phyloP scores from a whole-genome alignment of 2,797 vertebrate genomes.

The Champsocephalus gunnari region DNA sequence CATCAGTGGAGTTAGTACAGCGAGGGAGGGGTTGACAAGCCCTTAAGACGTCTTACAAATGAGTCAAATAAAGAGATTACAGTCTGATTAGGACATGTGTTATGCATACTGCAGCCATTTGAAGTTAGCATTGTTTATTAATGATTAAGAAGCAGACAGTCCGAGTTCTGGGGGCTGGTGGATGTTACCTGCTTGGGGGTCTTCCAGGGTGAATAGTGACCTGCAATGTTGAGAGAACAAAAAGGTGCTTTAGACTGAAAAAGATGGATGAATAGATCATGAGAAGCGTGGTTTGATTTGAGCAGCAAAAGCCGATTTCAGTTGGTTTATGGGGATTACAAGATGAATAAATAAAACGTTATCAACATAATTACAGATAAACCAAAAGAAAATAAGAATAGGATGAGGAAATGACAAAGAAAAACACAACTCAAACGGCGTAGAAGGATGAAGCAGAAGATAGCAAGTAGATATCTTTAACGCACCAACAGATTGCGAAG shows the following conservation, averaged over 20 bases:
- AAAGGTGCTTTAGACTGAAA: constrained; percentile 80
- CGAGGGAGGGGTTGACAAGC: constrained; percentile 11
- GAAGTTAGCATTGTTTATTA: constrained; percentile 24
- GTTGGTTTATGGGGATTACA: not conserved
- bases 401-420: constrained; percentile 37
- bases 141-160: constrained; percentile 44
- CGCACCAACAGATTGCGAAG: not conserved
- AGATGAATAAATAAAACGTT: not conserved
- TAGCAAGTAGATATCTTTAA: constrained; percentile 18
- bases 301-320: not conserved
- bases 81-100: constrained; percentile 39
- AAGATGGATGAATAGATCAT: constrained; percentile 35
- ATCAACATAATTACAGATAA: constrained; percentile 32
- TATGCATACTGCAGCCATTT: constrained; percentile 51
- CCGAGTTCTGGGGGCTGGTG: constrained; percentile 52
- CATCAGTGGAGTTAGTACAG: constrained; percentile 53
- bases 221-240: constrained; percentile 91
- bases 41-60: constrained; percentile 19
- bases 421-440: constrained; percentile 14
- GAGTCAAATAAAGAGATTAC: not conserved
- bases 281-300: constrained; percentile 26
- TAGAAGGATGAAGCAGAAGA: constrained; percentile 22
- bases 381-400: constrained; percentile 12
- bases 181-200: constrained; percentile 96
- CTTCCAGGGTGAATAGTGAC: constrained; percentile 99